These are phyloP conservation scores for Aviceda subcristata DNA, from an alignment of 2,113 vertebrate species.

Conservation along the genomic window DNA sequence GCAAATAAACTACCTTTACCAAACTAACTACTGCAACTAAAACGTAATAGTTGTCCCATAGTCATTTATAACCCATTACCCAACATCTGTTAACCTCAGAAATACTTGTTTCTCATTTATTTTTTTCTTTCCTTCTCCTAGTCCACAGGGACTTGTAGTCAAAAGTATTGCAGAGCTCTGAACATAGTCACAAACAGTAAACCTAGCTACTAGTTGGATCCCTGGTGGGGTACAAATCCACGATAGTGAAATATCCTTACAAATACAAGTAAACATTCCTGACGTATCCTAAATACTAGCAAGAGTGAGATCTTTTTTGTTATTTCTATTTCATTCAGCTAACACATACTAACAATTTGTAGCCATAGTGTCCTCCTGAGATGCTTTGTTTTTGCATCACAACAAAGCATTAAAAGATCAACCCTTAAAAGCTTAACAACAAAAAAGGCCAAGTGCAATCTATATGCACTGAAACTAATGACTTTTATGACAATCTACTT, in stretches of 20 bases:
- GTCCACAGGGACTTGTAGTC: neutral
- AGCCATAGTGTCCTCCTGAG: neutral
- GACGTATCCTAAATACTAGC: neutral
- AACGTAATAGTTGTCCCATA: neutral
- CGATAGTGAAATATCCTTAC: neutral
- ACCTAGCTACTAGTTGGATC: neutral
- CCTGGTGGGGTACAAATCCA: neutral
- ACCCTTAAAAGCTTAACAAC: conserved; percentile 20
- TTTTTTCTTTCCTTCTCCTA: neutral
- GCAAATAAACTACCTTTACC: neutral
- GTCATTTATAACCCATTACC: neutral
- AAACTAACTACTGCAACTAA: neutral
- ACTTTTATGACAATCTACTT: conserved; percentile 51
- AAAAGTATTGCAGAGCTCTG: neutral
- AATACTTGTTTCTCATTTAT: neutral
- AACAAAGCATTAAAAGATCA: conserved; percentile 48
- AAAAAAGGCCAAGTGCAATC: conserved; percentile 7
- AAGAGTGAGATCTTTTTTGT: neutral
- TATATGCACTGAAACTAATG: conserved; percentile 1
- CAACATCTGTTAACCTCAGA: neutral
- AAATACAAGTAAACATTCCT: neutral
- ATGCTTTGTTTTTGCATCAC: neutral
- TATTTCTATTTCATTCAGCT: neutral
- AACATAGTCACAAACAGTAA: neutral
- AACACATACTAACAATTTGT: neutral